Percentiles rank a stretch among this genome's conserved stretches.
phyloP scores from a whole-genome alignment of 2,888 invertebrate genomes.

The Sesia bembeciformis region DNA sequence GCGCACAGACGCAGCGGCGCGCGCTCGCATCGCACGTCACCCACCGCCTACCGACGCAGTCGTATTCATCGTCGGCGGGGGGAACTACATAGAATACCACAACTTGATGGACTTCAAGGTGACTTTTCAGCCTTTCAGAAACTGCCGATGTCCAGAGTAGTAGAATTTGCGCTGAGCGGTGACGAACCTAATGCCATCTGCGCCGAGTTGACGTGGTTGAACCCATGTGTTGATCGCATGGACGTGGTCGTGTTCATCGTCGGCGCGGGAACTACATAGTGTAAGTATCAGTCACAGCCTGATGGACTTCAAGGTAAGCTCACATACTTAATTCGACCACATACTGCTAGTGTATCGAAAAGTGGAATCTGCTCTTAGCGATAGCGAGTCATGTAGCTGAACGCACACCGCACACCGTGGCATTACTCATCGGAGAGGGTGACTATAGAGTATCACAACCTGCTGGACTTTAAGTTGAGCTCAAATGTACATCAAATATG shows the following conservation, averaged over 20 bases:
- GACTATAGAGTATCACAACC: too few relatives aligned
- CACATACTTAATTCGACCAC: too few relatives aligned
- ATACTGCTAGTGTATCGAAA: too few relatives aligned
- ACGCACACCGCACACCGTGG: too few relatives aligned
- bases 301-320: constrained; percentile 79
- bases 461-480: too few relatives aligned
- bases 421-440: too few relatives aligned
- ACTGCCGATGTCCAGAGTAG: constrained; percentile 93
- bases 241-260: constrained; percentile 89
- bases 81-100: constrained; percentile 99
- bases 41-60: constrained; percentile 90
- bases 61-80: constrained; percentile 93
- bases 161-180: constrained; percentile 79
- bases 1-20: constrained; percentile 76
- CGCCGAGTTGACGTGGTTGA: constrained; percentile 93
- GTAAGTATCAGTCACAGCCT: constrained; percentile 89
- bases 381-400: too few relatives aligned
- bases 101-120: constrained; percentile 90
- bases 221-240: constrained; percentile 93
- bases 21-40: constrained; percentile 73
- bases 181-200: constrained; percentile 89
- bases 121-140: constrained; percentile 73
- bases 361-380: too few relatives aligned
- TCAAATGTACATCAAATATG: too few relatives aligned
- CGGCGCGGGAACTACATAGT: constrained; percentile 98